Evolutionary conservation across 2,888 invertebrate genomes (phyloP).

Genomic region (Ophioninae sp.): DNA sequence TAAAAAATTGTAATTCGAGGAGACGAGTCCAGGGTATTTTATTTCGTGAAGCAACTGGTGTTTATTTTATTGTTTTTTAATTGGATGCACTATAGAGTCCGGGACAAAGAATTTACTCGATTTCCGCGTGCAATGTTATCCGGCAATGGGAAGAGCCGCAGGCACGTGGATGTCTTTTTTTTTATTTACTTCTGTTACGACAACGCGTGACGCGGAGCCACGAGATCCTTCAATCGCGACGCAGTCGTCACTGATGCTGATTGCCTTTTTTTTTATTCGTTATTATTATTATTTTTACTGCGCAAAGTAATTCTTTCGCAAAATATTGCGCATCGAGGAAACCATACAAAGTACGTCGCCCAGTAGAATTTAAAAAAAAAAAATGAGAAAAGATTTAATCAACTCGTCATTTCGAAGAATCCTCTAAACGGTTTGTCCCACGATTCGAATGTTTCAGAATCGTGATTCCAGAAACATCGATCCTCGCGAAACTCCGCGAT

Average conservation of each 20-base stretch:
- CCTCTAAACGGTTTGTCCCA: not conserved
- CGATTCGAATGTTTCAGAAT: slow-evolving; percentile 42
- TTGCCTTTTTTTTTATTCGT: not conserved
- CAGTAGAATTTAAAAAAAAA: not conserved
- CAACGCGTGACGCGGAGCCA: not conserved
- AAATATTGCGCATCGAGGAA: not conserved
- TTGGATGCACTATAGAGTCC: not conserved
- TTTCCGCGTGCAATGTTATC: not conserved
- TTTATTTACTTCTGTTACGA: not conserved
- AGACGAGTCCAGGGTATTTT: not conserved
- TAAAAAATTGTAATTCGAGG: not conserved
- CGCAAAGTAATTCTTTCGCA: not conserved
- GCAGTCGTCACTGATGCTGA: not conserved
- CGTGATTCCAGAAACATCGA: slow-evolving; percentile 16
- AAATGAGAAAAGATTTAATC: no score
- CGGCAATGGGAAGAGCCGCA: not conserved
- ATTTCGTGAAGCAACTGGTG: not conserved
- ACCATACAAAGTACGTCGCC: not conserved
- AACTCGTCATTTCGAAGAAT: not conserved
- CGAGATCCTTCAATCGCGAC: not conserved
- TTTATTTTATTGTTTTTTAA: not conserved
- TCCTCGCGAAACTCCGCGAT: slow-evolving; percentile 37
- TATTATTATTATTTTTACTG: not conserved
- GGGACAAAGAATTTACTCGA: not conserved
- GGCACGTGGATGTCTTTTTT: not conserved